These are phyloP conservation scores for Oncorhynchus kisutch DNA, from an alignment of 2,113 vertebrate genomes.

Conservation along the genomic window DNA sequence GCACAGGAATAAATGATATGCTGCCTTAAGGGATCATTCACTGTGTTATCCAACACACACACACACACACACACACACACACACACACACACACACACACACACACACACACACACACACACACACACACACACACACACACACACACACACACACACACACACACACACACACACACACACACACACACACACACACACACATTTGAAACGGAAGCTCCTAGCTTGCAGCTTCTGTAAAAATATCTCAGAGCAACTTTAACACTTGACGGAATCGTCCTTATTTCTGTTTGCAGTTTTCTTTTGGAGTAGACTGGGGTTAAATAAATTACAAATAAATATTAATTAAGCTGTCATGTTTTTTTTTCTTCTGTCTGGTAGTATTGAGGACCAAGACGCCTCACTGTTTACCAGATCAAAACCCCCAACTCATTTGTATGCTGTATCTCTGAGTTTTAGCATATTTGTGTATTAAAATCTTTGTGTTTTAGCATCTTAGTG, in stretches of 20 bases:
- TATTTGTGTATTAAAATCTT: not conserved
- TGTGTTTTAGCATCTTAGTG: not conserved
- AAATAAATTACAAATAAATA: slow-evolving; percentile 15
- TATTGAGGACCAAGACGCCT: not conserved
- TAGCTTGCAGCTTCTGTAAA: slow-evolving; percentile 4
- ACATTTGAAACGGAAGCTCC: not conserved
- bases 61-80: too few relatives aligned
- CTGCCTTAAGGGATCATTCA: not conserved
- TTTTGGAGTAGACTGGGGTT: not conserved
- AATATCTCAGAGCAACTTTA: slow-evolving; percentile 7
- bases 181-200: too few relatives aligned
- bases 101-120: too few relatives aligned
- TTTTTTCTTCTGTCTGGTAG: not conserved
- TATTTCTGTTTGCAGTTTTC: not conserved
- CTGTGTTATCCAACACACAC: slow-evolving; percentile 15
- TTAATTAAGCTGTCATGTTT: not conserved
- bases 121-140: too few relatives aligned
- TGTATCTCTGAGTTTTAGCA: not conserved
- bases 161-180: too few relatives aligned
- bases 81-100: too few relatives aligned
- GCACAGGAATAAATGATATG: slow-evolving; percentile 20
- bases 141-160: too few relatives aligned
- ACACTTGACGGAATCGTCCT: not conserved
- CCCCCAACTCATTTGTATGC: not conserved
- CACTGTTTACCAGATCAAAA: slow-evolving; percentile 5